phyloP scores from a whole-genome alignment of 2,797 vertebrate species.

The Anguilla anguilla region DNA sequence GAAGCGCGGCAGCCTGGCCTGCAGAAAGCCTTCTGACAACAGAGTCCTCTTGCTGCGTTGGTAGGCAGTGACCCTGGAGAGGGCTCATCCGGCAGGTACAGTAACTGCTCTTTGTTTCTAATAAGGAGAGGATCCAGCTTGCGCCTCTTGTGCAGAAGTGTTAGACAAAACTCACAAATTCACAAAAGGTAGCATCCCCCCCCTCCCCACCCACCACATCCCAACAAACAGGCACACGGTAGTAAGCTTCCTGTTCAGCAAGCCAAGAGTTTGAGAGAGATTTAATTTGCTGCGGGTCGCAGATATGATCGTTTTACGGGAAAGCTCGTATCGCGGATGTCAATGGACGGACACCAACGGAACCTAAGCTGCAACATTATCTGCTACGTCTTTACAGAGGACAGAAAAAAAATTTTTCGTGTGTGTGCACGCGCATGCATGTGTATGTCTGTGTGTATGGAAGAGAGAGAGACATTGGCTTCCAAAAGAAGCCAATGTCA shows the following conservation, averaged over 20 bases:
- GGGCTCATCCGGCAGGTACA: slow-evolving; percentile 35
- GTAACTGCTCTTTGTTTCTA: slow-evolving; percentile 49
- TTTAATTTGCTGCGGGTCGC: neutral
- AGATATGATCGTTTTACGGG: slow-evolving; percentile 2
- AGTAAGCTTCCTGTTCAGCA: neutral
- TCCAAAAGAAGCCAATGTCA: neutral
- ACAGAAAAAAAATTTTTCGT: neutral
- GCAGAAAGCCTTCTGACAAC: slow-evolving; percentile 30
- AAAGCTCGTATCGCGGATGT: neutral
- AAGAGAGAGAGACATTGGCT: neutral
- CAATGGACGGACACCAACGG: neutral
- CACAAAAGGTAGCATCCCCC: neutral
- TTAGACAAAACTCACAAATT: slow-evolving; percentile 13
- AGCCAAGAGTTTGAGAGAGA: neutral
- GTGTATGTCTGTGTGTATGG: neutral
- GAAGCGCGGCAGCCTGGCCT: neutral
- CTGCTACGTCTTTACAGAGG: neutral
- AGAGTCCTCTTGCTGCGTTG: slow-evolving; percentile 29
- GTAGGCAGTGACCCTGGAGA: slow-evolving; percentile 40
- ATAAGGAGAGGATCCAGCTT: slow-evolving; percentile 34
- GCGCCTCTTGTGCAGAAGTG: slow-evolving; percentile 20
- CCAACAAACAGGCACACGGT: neutral
- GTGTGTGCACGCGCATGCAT: neutral
- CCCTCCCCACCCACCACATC: neutral
- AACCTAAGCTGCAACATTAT: neutral